A percentile compares a stretch with the other conserved stretches of the same genome.
Conservation (phyloP, 2,113 vertebrate species). For the Diglossa brunneiventris region DNA sequence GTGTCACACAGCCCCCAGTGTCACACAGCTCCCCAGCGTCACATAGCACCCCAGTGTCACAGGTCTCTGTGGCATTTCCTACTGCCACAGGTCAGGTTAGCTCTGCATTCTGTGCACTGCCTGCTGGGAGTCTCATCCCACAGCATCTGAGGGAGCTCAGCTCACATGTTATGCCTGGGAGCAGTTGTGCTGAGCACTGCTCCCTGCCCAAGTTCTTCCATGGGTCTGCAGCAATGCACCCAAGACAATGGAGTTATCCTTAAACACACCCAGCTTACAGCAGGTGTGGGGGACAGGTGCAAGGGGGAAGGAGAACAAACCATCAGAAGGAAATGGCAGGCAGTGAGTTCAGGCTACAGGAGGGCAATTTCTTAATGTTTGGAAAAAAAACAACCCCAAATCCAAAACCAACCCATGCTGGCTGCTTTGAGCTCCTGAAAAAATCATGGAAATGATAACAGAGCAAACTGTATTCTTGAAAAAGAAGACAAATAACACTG, state of each 20-base stretch:
- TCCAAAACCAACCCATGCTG: background rate
- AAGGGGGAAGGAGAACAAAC: background rate
- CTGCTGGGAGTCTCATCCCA: background rate
- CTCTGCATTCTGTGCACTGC: background rate
- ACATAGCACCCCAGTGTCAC: background rate
- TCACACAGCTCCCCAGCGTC: background rate
- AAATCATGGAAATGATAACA: background rate
- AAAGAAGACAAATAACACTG: background rate
- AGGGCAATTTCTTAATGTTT: background rate
- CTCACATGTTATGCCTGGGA: background rate
- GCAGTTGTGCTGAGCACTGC: background rate
- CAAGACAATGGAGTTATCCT: background rate
- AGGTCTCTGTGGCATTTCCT: background rate
- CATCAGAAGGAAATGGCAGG: background rate
- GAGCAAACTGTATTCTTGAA: background rate
- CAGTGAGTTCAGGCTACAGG: background rate
- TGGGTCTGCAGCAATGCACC: background rate
- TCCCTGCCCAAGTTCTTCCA: background rate
- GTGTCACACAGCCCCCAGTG: background rate
- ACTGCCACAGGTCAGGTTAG: background rate
- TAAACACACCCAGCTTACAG: background rate
- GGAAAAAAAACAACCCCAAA: background rate
- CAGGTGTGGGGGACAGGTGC: rapidly evolving
- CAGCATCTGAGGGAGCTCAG: background rate
- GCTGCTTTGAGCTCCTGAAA: background rate